Base-by-base conservation (phyloP, 2,888 invertebrate genomes). In the Macrosiphum euphorbiae region DNA sequence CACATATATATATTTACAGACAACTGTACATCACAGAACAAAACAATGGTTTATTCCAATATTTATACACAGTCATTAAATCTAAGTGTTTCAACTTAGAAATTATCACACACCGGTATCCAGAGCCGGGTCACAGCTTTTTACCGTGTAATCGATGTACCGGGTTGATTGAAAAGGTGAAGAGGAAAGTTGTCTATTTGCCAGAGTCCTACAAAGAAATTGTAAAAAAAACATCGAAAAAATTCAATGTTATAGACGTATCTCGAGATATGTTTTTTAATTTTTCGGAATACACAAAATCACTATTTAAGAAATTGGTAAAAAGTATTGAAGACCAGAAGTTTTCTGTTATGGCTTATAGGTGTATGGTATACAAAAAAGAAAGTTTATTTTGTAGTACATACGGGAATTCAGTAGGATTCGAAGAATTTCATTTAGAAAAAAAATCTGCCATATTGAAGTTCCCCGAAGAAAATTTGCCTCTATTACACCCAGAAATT, bases 321-420 rank as follows among this genome's bases (percentile, higher is more conserved):
- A 88, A 52, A 52, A 88, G 52, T 88, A 35, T 52, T 11, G 52
- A 88, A 16, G 35, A 88, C n/a, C n/a, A 52, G 16, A 88, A 88
- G 52, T 88, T 88, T 88, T 52, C 88, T 52, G 52, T 55, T 52
- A 88, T 88, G 88, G 88, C 88, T 24, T 88, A 88, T 52, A 88
- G 55, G 88, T 50, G 87, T 50, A 50, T 88, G 28, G 52, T n/a
- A 50, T 87, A 87, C 50, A 86, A 86, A 86, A 86, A 28, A 61
- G 28, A 61, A 11, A 41, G 85, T 85, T 85, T 85, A 85, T 85
- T 85, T 85, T 85, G 85, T 85, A 85, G 85, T 85, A 11, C 41
- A 41, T 85, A 41, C 85, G 41, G 35, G 16, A 85, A 85, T 85
- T 85, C 52, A 52, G 13, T 52, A 52, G 87, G 87, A 88, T 88